Evolutionary conservation across 2,797 vertebrate genomes (phyloP).

Genomic region (Coregonus ussuriensis): DNA sequence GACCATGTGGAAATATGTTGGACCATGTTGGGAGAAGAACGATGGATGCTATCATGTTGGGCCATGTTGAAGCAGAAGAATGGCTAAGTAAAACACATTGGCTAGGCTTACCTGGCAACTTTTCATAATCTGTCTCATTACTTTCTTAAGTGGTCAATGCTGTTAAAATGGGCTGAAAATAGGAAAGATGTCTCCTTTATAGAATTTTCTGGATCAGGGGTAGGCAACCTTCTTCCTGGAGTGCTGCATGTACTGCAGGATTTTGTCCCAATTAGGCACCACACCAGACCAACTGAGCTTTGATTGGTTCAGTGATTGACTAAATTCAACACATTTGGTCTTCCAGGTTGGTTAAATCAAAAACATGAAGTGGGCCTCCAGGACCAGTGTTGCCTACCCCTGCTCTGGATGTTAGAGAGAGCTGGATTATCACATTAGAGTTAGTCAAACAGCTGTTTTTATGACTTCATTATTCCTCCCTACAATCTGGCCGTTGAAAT

Average conservation of each 20-base stretch:
- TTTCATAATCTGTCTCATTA: not conserved
- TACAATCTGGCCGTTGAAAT: constrained; percentile 39
- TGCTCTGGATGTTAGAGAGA: not conserved
- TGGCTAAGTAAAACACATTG: not conserved
- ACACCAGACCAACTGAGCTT: too few relatives aligned
- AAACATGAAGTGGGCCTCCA: too few relatives aligned
- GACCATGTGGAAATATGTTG: not conserved
- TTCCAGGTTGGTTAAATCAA: too few relatives aligned
- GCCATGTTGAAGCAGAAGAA: too few relatives aligned
- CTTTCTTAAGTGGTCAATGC: not conserved
- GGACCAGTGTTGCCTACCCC: too few relatives aligned
- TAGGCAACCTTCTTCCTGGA: too few relatives aligned
- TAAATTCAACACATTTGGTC: too few relatives aligned
- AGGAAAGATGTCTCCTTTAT: too few relatives aligned
- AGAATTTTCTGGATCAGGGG: too few relatives aligned
- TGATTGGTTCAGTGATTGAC: too few relatives aligned
- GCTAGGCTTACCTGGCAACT: not conserved
- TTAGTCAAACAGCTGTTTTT: constrained; percentile 37
- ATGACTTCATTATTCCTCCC: constrained; percentile 18
- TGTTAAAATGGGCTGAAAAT: not conserved
- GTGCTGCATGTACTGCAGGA: too few relatives aligned
- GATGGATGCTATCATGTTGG: not conserved
- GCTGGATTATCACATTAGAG: constrained; percentile 48
- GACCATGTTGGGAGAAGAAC: not conserved
- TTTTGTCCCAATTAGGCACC: too few relatives aligned